Base-by-base conservation (phyloP, 2,113 vertebrate genomes). In the Zootoca vivipara region DNA sequence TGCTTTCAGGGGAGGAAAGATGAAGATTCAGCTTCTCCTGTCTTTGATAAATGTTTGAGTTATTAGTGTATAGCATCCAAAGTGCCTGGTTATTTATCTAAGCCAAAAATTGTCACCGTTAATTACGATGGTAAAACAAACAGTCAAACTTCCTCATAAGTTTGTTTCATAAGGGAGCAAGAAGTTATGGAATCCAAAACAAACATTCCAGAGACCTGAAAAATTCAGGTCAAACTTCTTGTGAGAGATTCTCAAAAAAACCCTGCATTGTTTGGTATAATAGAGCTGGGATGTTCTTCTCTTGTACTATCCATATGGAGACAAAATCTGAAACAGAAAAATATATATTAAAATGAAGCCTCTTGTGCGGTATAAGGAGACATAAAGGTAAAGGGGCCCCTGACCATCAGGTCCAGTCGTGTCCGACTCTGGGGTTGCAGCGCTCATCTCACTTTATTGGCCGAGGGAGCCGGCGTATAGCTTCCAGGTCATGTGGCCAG, bases 11-110 rank as follows among this genome's bases (percentile, higher is more conserved):
- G 58, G 73, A 88, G 73, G 38, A 82, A 82, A 65, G 58, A 87
- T 80, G 77, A 79, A n/a, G 22, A 82, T 64, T 87, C 72, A 35
- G 35, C 38, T 81, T 52, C 38, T 82, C 65, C 38, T 65, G 26
- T 46, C 52, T 65, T 88, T 83, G 72, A 83, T 83, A 83, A 88
- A 88, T 69, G 33, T 33, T 67, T 88, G 38, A 67, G 35, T 88
- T 88, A 78, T 83, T 83, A 46, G 40, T 83, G 65, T 46, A 16
- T 78, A 78, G 62, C 33, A 83, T 75, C 42, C 33, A 22, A 56
- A 83, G 40, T 56, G 33, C 64, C 40, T 26, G 42, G 24, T 38
- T 88, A 75, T 88, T 83, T 69, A 69, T 88, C 73, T 83, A 75
- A 56, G 73, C 40, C 52, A 78, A 52, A 52, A 77, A 69, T 38